Conservation (phyloP, 1,140 invertebrate genomes). For the Magallana gigas region DNA sequence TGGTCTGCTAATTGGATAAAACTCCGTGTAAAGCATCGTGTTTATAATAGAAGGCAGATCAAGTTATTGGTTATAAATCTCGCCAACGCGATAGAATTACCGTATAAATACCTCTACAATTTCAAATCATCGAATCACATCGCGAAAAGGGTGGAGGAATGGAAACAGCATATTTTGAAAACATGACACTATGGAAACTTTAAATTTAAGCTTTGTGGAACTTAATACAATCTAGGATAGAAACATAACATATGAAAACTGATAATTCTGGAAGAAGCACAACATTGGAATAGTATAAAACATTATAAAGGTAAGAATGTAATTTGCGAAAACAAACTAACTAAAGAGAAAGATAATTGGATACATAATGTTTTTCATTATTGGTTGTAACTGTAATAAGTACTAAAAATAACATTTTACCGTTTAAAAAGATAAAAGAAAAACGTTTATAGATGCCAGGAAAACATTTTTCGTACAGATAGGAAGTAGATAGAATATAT, state of each 20-base stretch:
- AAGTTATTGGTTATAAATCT: conserved; percentile 37
- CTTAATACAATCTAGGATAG: not conserved
- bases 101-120: conserved; percentile 20
- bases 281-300: conserved; percentile 17
- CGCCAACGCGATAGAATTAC: conserved; percentile 32
- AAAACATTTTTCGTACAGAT: not conserved
- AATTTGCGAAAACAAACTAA: not conserved
- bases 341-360: not conserved
- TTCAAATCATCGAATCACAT: conserved; percentile 24
- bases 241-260: not conserved
- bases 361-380: not conserved
- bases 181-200: not conserved
- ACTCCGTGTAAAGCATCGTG: not conserved
- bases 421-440: not conserved
- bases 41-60: conserved; percentile 8
- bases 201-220: not conserved
- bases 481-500: not conserved
- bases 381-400: not conserved
- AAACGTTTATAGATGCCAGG: not conserved
- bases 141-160: not conserved
- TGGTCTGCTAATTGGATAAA: conserved; percentile 19
- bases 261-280: not conserved
- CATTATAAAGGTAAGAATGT: conserved; percentile 9
- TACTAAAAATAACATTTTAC: too few species aligned
- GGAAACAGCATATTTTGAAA: not conserved